Base-by-base conservation (phyloP, 2,888 invertebrate species). In the Drosophila rubida region DNA sequence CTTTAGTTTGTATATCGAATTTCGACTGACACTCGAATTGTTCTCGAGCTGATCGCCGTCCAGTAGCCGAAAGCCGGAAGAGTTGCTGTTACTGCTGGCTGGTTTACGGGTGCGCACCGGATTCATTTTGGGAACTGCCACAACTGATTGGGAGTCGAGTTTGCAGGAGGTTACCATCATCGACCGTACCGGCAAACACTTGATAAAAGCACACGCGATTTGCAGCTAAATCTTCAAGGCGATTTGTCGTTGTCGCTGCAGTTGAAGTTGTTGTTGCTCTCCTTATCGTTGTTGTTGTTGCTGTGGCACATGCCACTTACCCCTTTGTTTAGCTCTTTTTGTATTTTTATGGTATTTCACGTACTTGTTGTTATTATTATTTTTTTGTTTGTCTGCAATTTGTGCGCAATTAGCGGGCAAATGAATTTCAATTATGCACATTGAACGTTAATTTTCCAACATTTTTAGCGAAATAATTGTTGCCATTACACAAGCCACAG, bases 1-100 rank as follows among this genome's bases (percentile, higher is more conserved):
- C 91, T 96, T 95, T 88, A 96, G 95, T 91, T 96, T 96, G 92
- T 96, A 96, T 65, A 95, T 93, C 62, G 95, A 95, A 85, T 95
- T 94, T 60, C 91, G 89, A 75, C 92, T 92, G 72, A 91, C 88
- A 80, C 91, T 92, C 44, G 92, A 92, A 62, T 90, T 85, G 25
- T 90, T 89, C 69, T 92, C 92, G 80, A 91, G 87, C 71, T 91
- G 91, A 80, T 92, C 92, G 70, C 88, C 87, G 71, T 92, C 92
- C 70, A 92, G 81, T 59, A 92, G 90, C 65, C 92, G 91, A 76
- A 91, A 91, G 70, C 91, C 92, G 51, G 92, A 92, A 44, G 92
- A 91, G 69, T 89, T 89, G 67, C 77, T 90, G 68, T 78, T 79
- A 54, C 78, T 91, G 67, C 78, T 79, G n/a, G 84, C 70, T 50